A percentile compares a stretch with the other conserved stretches of the same genome.
These are phyloP conservation scores for Anthopleura xanthogrammica DNA, from an alignment of 92 coral and sea anemone species.

Conservation along the genomic window DNA sequence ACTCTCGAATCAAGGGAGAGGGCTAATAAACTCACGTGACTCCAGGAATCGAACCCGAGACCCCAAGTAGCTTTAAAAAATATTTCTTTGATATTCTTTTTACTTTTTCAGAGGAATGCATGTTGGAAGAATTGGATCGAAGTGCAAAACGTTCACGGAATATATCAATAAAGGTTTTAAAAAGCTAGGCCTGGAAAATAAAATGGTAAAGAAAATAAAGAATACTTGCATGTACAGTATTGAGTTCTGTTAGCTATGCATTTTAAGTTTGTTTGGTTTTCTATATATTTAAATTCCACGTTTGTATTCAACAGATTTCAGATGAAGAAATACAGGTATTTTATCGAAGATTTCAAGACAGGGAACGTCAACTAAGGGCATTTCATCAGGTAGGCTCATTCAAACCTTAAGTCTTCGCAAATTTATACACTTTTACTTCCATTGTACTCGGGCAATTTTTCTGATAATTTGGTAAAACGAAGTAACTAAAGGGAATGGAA, in stretches of 20 bases:
- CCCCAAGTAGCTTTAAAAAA: background rate
- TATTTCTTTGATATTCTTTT: background rate
- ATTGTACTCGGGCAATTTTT: no score
- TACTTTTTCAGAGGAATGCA: constrained; percentile 56
- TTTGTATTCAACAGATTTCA: constrained; percentile 28
- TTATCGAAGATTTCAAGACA: constrained; percentile 48
- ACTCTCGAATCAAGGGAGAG: no score
- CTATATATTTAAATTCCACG: no score
- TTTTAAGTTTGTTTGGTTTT: no score
- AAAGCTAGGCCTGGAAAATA: constrained; percentile 51
- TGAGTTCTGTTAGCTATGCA: background rate
- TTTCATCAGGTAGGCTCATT: constrained; percentile 61
- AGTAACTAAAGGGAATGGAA: no score
- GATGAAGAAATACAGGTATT: constrained; percentile 58
- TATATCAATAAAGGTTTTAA: constrained; percentile 55
- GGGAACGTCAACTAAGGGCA: constrained; percentile 47
- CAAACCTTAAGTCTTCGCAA: no score
- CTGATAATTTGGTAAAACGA: no score
- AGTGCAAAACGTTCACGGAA: constrained; percentile 66
- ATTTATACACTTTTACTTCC: no score
- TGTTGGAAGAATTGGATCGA: constrained; percentile 78
- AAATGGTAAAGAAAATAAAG: constrained; percentile 23
- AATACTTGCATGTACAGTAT: background rate
- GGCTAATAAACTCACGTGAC: no score
- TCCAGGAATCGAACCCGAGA: no score